phyloP scores from a whole-genome alignment of 2,797 vertebrate genomes.

The Esox masquinongy region DNA sequence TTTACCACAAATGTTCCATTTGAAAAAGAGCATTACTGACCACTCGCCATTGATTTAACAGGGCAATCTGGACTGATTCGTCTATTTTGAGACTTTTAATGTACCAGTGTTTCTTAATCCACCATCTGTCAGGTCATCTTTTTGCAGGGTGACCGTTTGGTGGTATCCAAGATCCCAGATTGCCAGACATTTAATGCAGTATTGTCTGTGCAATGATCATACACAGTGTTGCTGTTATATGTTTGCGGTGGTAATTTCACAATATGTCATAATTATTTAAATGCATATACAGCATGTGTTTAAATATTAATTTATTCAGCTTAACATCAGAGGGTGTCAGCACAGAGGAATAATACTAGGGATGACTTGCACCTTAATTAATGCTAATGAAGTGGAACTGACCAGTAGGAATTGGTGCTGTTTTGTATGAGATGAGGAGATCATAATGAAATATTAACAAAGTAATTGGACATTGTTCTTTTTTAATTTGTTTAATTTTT shows the following conservation, averaged over 20 bases:
- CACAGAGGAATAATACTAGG: slow-evolving; percentile 13
- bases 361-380: slow-evolving; percentile 5
- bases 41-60: not conserved
- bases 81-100: slow-evolving; percentile 14
- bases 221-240: no score
- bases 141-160: no score
- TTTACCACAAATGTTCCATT: not conserved
- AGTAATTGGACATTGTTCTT: no score
- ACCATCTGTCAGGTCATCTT: not conserved
- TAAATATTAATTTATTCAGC: slow-evolving; percentile 52
- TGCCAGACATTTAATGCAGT: no score
- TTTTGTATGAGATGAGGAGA: not conserved
- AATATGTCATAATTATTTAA: no score
- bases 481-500: no score
- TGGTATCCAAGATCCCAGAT: no score
- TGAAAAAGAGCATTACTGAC: not conserved
- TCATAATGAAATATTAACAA: not conserved
- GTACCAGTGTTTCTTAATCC: not conserved
- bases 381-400: slow-evolving; percentile 18
- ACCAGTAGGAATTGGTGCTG: slow-evolving; percentile 14
- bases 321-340: slow-evolving; percentile 44
- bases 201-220: no score
- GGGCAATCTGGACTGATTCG: not conserved
- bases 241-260: not conserved
- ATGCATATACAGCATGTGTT: slow-evolving; percentile 11